Evolutionary conservation across 2,113 vertebrate genomes (phyloP).

Genomic region (Morone saxatilis): DNA sequence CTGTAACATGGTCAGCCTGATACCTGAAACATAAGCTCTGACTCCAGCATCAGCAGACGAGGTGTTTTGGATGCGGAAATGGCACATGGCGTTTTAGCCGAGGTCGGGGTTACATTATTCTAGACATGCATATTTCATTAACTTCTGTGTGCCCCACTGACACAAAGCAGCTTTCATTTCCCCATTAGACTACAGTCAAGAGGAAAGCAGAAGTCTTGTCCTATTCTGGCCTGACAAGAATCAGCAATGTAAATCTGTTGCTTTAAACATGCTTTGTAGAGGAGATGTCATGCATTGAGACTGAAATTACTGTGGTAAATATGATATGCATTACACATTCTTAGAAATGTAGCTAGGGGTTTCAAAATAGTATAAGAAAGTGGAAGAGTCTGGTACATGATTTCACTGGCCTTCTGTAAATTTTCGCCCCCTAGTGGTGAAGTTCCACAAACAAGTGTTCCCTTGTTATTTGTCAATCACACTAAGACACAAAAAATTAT

Average conservation of each 20-base stretch:
- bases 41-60: constrained; percentile 22
- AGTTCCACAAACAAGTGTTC: neutral
- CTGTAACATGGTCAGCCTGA: constrained; percentile 21
- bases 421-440: constrained; percentile 10
- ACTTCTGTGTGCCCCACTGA: constrained; percentile 66
- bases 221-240: constrained; percentile 41
- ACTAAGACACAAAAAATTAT: neutral
- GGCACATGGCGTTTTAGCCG: constrained; percentile 38
- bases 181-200: constrained; percentile 54
- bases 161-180: constrained; percentile 77
- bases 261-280: neutral
- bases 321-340: neutral
- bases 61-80: constrained; percentile 54
- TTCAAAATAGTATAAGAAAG: neutral
- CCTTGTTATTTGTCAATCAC: neutral
- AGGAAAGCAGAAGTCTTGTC: constrained; percentile 64
- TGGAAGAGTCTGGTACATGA: neutral
- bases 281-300: neutral
- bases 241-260: constrained; percentile 14
- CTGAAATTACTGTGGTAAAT: neutral
- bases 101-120: constrained; percentile 60
- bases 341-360: neutral
- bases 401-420: neutral
- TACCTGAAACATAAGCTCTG: constrained; percentile 44
- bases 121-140: constrained; percentile 72